A percentile compares a stretch with the other conserved stretches of the same genome.
These are phyloP conservation scores for Pungitius pungitius DNA, from an alignment of 2,113 vertebrate genomes.

Conservation along the genomic window DNA sequence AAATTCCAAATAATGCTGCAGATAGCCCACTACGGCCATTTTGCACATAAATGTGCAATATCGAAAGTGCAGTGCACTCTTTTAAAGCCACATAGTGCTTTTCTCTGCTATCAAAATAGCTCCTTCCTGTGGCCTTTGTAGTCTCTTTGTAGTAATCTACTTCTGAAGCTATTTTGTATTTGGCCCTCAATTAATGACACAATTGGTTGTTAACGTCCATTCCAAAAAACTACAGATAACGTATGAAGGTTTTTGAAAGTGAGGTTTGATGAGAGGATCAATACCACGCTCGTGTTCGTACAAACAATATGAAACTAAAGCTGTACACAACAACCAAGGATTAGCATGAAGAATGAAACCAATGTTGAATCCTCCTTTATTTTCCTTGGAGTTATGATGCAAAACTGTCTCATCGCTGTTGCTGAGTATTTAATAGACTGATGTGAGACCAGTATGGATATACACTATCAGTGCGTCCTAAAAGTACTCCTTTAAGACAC, in stretches of 20 bases:
- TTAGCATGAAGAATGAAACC: neutral
- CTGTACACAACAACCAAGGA: neutral
- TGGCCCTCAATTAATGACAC: neutral
- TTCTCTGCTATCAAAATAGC: slow-evolving; percentile 27
- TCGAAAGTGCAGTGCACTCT: slow-evolving; percentile 2
- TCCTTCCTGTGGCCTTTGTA: slow-evolving; percentile 24
- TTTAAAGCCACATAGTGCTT: slow-evolving; percentile 38
- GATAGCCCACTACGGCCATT: slow-evolving; percentile 5
- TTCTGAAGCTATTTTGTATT: slow-evolving; percentile 1
- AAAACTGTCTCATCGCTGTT: neutral
- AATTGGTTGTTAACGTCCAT: neutral
- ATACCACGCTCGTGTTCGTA: neutral
- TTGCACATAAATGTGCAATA: slow-evolving; percentile 1
- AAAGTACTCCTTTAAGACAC: neutral
- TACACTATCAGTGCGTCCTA: neutral
- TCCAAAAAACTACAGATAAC: neutral
- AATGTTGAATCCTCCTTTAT: neutral
- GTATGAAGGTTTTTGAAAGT: neutral
- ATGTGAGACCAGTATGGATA: neutral
- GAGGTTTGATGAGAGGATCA: neutral
- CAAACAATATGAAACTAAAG: neutral
- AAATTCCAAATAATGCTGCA: slow-evolving; percentile 13
- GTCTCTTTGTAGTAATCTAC: slow-evolving; percentile 33
- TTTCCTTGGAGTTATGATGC: neutral
- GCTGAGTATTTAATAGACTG: neutral